Evolutionary conservation across 92 coral and sea anemone genomes (phyloP).

Genomic region (Diadumene lineata): DNA sequence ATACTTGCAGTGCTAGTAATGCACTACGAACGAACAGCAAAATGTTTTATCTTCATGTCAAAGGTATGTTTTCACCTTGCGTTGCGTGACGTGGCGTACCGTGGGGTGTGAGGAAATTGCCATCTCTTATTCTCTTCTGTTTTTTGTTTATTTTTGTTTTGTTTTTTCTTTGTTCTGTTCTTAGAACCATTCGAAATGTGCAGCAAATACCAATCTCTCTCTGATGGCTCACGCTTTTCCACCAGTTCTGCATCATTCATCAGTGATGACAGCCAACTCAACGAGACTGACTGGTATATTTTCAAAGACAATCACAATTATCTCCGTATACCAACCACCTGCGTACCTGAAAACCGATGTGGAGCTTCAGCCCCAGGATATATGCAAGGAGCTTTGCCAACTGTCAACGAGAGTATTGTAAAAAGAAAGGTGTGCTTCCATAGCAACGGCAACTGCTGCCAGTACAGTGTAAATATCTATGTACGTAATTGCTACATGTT

Average conservation of each 20-base stretch:
- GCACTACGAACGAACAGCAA: slow-evolving; percentile 3
- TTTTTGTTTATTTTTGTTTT: not conserved
- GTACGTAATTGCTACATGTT: slow-evolving; percentile 27
- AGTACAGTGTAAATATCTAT: slow-evolving; percentile 14
- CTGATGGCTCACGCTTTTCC: slow-evolving; percentile 16
- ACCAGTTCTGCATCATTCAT: slow-evolving; percentile 8
- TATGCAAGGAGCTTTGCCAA: slow-evolving; percentile 20
- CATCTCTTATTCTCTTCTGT: not conserved
- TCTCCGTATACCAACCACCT: slow-evolving; percentile 16
- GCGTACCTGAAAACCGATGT: slow-evolving; percentile 14
- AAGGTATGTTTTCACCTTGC: not conserved
- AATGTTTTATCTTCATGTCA: slow-evolving; percentile 7
- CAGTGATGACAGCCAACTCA: slow-evolving; percentile 22
- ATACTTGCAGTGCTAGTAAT: slow-evolving; percentile 6
- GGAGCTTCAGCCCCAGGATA: slow-evolving; percentile 26
- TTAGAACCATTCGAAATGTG: slow-evolving; percentile 17
- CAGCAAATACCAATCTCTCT: slow-evolving; percentile 14
- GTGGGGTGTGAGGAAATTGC: too few species aligned
- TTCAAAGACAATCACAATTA: slow-evolving; percentile 8
- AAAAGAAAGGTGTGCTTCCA: slow-evolving; percentile 29
- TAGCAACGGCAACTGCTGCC: slow-evolving; percentile 22
- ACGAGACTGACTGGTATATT: slow-evolving; percentile 19
- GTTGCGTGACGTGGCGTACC: not conserved
- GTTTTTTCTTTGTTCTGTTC: not conserved
- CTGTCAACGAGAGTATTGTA: slow-evolving; percentile 26